Evolutionary conservation across 1,140 invertebrate genomes (phyloP).

Genomic region (Oncopodura yosiiana): DNA sequence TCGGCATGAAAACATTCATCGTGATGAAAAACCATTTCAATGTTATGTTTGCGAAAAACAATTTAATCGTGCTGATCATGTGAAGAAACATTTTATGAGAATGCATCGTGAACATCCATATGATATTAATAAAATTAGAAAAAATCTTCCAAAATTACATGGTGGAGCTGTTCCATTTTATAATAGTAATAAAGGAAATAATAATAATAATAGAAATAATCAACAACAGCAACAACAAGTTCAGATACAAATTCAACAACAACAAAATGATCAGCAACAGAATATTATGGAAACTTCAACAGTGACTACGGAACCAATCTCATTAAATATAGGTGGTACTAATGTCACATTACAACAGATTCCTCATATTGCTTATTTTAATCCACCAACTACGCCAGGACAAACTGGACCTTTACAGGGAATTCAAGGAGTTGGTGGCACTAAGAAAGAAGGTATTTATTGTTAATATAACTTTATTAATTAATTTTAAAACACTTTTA

Average conservation of each 20-base stretch:
- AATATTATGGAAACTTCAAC: neutral
- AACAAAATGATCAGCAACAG: neutral
- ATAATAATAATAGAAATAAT: neutral
- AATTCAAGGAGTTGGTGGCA: constrained; percentile 32
- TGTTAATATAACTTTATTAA: neutral
- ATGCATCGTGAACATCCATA: constrained; percentile 80
- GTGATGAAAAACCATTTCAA: constrained; percentile 84
- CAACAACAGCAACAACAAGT: constrained; percentile 10
- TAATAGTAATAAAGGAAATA: constrained; percentile 2
- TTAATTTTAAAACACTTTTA: constrained; percentile 5
- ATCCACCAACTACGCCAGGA: constrained; percentile 20
- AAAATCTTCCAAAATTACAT: constrained; percentile 41
- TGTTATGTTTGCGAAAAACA: constrained; percentile 84
- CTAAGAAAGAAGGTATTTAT: constrained; percentile 28
- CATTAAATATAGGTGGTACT: constrained; percentile 5
- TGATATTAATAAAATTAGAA: constrained; percentile 68
- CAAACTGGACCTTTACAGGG: constrained; percentile 29
- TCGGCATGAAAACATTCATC: constrained; percentile 90
- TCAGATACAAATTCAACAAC: neutral
- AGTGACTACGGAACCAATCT: constrained; percentile 1
- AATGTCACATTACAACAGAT: constrained; percentile 28
- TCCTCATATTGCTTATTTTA: constrained; percentile 34
- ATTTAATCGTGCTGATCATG: constrained; percentile 88
- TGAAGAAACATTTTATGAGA: constrained; percentile 83
- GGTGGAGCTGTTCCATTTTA: constrained; percentile 22